Percentiles rank a stretch among this genome's conserved stretches.
These are phyloP conservation scores for Balearica regulorum DNA, from an alignment of 2,797 vertebrate species.

Conservation along the genomic window DNA sequence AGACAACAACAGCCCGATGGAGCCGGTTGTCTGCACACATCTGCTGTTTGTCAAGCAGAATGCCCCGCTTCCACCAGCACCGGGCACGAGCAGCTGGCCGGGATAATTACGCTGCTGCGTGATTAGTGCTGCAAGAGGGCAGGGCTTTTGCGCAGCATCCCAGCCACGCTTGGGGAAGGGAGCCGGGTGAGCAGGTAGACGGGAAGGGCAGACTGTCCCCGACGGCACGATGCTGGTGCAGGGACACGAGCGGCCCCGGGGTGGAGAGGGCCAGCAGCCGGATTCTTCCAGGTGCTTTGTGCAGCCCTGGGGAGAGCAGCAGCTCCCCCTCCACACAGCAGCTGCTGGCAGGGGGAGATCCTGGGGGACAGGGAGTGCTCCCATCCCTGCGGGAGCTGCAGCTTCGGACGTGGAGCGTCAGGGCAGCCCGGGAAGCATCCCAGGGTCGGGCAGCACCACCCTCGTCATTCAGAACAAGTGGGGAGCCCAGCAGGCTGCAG, in stretches of 20 bases:
- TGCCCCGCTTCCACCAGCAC: background rate
- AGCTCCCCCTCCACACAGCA: background rate
- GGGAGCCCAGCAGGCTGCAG: background rate
- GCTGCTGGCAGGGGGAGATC: too few relatives aligned
- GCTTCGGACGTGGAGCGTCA: background rate
- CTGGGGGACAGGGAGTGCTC: background rate
- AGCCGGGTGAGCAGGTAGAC: background rate
- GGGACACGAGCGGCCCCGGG: rapidly evolving
- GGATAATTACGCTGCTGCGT: background rate
- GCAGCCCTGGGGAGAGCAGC: background rate
- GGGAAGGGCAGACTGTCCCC: background rate
- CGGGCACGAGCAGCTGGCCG: rapidly evolving
- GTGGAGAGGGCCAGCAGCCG: background rate
- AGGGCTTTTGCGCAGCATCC: background rate
- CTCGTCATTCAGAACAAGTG: background rate
- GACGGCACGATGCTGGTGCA: background rate
- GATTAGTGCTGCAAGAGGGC: background rate
- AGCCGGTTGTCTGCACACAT: rapidly evolving
- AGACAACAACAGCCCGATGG: rapidly evolving
- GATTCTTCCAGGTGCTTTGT: background rate
- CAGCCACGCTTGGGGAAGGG: rapidly evolving
- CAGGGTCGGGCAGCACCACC: background rate
- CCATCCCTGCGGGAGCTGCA: background rate
- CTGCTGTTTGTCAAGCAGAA: background rate
- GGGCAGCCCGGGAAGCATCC: background rate